phyloP scores from a whole-genome alignment of 2,113 vertebrate genomes.

The Hippocampus mohnikei region DNA sequence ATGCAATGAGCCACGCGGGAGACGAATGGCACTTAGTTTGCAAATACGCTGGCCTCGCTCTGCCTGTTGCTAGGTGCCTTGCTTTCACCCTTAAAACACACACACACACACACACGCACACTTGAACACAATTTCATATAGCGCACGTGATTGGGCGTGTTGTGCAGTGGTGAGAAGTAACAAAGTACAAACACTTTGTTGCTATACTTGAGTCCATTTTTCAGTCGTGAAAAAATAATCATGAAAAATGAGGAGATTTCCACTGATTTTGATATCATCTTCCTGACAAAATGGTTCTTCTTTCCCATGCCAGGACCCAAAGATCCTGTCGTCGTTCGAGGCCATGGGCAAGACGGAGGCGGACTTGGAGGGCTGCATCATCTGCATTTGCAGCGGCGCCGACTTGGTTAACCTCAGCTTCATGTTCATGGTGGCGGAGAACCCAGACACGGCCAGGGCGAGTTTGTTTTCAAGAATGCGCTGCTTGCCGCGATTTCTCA shows the following conservation, averaged over 20 bases:
- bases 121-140: background rate
- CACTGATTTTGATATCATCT: background rate
- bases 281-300: background rate
- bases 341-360: constrained; percentile 85
- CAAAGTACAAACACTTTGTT: background rate
- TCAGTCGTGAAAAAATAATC: no score
- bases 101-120: background rate
- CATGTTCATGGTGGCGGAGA: constrained; percentile 94
- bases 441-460: constrained; percentile 88
- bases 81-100: background rate
- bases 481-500: no score
- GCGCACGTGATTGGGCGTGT: background rate
- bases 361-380: constrained; percentile 89
- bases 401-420: constrained; percentile 98
- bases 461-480: background rate
- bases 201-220: background rate
- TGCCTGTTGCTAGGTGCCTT: constrained; percentile 27
- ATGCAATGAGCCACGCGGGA: constrained; percentile 43
- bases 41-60: background rate
- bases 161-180: background rate
- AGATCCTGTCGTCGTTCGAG: constrained; percentile 90
- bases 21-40: constrained; percentile 39
- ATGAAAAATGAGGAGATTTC: background rate
- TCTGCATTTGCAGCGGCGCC: constrained; percentile 92
- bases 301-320: constrained; percentile 81